Percentiles rank a stretch among this genome's conserved stretches.
Conservation (phyloP, 2,113 vertebrate genomes). For the Crotophaga sulcirostris region DNA sequence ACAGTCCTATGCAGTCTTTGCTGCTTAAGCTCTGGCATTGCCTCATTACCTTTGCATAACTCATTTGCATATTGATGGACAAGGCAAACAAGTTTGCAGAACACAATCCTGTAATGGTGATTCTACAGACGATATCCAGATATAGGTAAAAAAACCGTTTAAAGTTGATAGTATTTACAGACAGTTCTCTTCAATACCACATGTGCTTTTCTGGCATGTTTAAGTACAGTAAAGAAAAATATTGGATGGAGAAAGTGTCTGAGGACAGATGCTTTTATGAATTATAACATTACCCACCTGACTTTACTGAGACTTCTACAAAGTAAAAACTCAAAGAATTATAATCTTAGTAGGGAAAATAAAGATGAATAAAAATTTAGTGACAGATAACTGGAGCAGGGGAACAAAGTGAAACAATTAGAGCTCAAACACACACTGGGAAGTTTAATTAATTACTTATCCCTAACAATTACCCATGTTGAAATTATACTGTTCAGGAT, state of each 20-base stretch:
- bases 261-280: neutral
- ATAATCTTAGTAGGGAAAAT: neutral
- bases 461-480: neutral
- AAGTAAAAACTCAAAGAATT: neutral
- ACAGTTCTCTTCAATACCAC: neutral
- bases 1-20: neutral
- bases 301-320: neutral
- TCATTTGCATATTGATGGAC: neutral
- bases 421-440: neutral
- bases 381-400: neutral
- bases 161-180: neutral
- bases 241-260: neutral
- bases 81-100: neutral
- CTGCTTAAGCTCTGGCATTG: neutral
- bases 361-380: neutral
- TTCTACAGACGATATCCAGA: neutral
- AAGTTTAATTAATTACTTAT: neutral
- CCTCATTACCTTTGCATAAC: too few species aligned
- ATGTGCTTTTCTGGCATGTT: neutral
- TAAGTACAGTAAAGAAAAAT: neutral
- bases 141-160: neutral
- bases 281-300: fast-evolving
- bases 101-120: neutral
- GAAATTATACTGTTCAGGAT: neutral
- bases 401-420: neutral